These are phyloP conservation scores for Alethe diademata DNA, from an alignment of 2,113 vertebrate genomes.

Conservation along the genomic window DNA sequence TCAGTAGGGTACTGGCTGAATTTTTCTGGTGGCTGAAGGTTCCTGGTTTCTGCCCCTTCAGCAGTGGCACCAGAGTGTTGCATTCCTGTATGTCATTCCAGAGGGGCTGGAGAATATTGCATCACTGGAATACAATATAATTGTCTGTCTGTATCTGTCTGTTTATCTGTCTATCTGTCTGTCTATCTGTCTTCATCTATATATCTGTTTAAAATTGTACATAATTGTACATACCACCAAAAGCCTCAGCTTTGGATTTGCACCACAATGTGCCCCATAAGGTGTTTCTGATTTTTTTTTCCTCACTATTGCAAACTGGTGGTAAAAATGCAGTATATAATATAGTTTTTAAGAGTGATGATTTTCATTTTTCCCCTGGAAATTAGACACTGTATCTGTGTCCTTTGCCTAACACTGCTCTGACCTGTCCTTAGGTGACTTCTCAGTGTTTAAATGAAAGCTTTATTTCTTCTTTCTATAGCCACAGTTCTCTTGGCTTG, in stretches of 20 bases:
- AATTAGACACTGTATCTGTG: not conserved
- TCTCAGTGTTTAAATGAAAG: slow-evolving; percentile 1
- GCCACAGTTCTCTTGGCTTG: not conserved
- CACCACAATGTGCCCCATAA: not conserved
- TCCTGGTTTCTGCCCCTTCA: not conserved
- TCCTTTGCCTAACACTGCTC: not conserved
- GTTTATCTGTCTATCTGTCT: not conserved
- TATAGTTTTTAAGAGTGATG: not conserved
- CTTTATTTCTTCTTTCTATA: not conserved
- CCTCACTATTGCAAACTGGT: not conserved
- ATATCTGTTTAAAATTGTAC: not conserved
- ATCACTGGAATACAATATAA: not conserved
- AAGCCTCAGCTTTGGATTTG: not conserved
- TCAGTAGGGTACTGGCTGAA: not conserved
- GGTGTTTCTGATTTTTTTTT: not conserved
- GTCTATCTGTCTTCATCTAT: not conserved
- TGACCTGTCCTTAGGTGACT: slow-evolving; percentile 49
- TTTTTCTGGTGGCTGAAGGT: not conserved
- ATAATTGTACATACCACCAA: not conserved
- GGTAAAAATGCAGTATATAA: not conserved
- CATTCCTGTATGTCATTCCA: not conserved
- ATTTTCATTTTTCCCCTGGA: not conserved
- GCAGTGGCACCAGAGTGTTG: not conserved
- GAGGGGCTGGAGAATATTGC: not conserved
- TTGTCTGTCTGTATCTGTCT: not conserved